Evolutionary conservation across 2,797 vertebrate species (phyloP).

Genomic region (Xerus rutilus): DNA sequence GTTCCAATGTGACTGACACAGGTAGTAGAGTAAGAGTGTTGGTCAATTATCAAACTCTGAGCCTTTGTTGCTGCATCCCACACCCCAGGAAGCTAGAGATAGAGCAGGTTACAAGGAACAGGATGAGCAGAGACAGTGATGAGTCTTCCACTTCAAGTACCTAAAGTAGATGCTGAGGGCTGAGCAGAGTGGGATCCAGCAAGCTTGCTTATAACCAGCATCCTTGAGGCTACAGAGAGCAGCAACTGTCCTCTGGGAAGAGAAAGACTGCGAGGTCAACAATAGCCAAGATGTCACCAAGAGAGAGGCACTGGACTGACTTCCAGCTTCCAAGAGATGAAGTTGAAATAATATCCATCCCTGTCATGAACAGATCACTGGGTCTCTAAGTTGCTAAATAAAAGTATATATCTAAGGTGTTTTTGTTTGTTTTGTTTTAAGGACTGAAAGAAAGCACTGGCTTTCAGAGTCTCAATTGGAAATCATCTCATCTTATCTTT

Average conservation of each 20-base stretch:
- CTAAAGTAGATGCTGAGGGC: neutral
- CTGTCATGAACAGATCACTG: neutral
- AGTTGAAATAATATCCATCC: neutral
- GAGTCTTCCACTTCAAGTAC: neutral
- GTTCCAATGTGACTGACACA: neutral
- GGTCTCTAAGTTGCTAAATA: neutral
- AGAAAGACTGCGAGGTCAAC: neutral
- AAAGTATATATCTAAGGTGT: neutral
- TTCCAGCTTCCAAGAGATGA: neutral
- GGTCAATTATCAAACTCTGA: neutral
- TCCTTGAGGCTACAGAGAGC: neutral
- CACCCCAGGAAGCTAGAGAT: neutral
- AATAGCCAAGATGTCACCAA: neutral
- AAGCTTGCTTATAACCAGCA: neutral
- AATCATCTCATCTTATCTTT: constrained; percentile 35
- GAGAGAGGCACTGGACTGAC: neutral
- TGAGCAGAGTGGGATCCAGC: neutral
- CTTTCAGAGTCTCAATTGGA: neutral
- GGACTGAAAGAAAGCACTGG: neutral
- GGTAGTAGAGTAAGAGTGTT: neutral
- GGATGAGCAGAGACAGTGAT: neutral
- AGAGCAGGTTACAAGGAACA: neutral
- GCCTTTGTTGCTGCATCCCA: neutral
- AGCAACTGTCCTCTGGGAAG: neutral
- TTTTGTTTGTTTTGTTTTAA: constrained; percentile 1